Percentiles rank a stretch among this genome's conserved stretches.
Conservation (phyloP, 2,797 vertebrate species). For the Potorous gilbertii region DNA sequence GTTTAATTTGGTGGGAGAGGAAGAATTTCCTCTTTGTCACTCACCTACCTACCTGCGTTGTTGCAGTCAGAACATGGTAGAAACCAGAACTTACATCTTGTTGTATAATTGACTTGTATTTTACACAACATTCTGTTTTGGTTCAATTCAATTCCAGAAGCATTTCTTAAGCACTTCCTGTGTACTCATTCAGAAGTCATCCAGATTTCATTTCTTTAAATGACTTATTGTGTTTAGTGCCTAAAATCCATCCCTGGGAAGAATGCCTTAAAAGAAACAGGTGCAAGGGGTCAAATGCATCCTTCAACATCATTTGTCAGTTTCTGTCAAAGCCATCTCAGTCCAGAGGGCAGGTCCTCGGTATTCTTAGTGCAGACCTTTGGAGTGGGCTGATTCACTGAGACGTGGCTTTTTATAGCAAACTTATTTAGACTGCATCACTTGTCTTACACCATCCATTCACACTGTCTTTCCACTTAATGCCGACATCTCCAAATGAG, state of each 20-base stretch:
- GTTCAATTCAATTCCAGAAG: not conserved
- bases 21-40: not conserved
- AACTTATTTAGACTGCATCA: slow-evolving; percentile 30
- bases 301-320: slow-evolving; percentile 74
- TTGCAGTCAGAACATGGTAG: not conserved
- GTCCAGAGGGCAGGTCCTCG: slow-evolving; percentile 51
- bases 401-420: slow-evolving; percentile 79
- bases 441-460: slow-evolving; percentile 29
- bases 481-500: slow-evolving; percentile 25
- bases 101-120: not conserved
- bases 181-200: not conserved
- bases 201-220: slow-evolving; percentile 66
- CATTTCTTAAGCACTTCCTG: not conserved
- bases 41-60: not conserved
- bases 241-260: slow-evolving; percentile 70
- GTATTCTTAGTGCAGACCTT: slow-evolving; percentile 75
- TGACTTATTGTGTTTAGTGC: slow-evolving; percentile 63
- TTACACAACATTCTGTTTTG: not conserved
- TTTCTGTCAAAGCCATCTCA: slow-evolving; percentile 73
- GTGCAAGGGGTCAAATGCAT: slow-evolving; percentile 68
- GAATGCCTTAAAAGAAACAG: slow-evolving; percentile 77
- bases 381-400: slow-evolving; percentile 63
- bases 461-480: slow-evolving; percentile 33
- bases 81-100: not conserved
- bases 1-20: not conserved